These are phyloP conservation scores for Drosophila busckii DNA, from an alignment of 1,140 invertebrate species.

Conservation along the genomic window DNA sequence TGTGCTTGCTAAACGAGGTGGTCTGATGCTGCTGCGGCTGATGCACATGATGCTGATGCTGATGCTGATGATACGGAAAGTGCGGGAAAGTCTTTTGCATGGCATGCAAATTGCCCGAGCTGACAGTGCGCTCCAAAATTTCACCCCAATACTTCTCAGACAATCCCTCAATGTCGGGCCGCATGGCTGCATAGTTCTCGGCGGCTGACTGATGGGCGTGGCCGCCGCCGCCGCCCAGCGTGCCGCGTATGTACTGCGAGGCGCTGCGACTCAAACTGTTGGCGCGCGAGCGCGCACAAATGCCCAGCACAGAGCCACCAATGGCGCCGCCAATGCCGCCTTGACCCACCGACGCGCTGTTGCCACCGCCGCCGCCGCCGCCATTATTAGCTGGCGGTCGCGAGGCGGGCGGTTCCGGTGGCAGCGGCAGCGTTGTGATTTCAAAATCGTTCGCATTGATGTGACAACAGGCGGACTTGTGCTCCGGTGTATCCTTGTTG, in stretches of 20 bases:
- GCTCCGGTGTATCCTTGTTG: constrained; percentile 71
- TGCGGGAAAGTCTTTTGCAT: constrained; percentile 81
- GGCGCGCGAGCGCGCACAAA: constrained; percentile 64
- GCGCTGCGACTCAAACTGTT: constrained; percentile 72
- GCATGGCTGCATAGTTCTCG: constrained; percentile 49
- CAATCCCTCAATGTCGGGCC: constrained; percentile 84
- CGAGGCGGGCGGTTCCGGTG: constrained; percentile 69
- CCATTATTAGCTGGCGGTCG: constrained; percentile 53
- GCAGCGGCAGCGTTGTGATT: constrained; percentile 70
- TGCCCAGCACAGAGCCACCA: constrained; percentile 68
- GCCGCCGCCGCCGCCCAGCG: constrained; percentile 26
- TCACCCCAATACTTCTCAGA: constrained; percentile 89
- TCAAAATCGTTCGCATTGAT: constrained; percentile 78
- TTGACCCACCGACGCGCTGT: constrained; percentile 2
- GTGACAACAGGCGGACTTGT: constrained; percentile 78
- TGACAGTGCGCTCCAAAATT: constrained; percentile 86
- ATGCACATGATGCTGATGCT: constrained; percentile 36
- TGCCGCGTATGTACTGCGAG: constrained; percentile 65
- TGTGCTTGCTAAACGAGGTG: constrained; percentile 75
- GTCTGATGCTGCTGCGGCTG: constrained; percentile 72
- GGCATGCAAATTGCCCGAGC: constrained; percentile 84
- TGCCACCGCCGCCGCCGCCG: constrained; percentile 26
- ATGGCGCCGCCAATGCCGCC: constrained; percentile 55
- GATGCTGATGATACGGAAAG: constrained; percentile 55
- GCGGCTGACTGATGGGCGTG: constrained; percentile 29